Percentiles rank a stretch among this genome's conserved stretches.
Conservation (phyloP, 2,797 vertebrate genomes). For the Xiphophorus birchmanni region DNA sequence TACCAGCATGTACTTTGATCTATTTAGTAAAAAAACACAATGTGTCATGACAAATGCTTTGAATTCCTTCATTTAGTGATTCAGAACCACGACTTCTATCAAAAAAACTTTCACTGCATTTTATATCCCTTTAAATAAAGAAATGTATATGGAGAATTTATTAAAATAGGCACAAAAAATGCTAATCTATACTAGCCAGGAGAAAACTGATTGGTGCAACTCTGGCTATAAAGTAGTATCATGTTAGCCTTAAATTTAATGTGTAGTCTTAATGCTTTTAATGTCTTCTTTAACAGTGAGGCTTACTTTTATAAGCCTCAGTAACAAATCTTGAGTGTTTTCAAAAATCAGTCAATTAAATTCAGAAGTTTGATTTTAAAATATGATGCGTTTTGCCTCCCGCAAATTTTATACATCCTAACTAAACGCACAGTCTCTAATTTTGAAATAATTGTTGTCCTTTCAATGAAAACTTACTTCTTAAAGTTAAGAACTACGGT, state of each 20-base stretch:
- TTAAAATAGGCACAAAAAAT: not conserved
- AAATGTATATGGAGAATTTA: not conserved
- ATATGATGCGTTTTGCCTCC: not conserved
- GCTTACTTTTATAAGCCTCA: not conserved
- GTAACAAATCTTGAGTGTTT: not conserved
- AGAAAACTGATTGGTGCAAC: not conserved
- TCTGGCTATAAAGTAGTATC: not conserved
- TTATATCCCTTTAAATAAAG: not conserved
- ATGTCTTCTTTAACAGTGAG: not conserved
- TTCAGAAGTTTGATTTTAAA: not conserved
- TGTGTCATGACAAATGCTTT: not conserved
- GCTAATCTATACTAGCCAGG: not conserved
- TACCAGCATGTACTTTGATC: not conserved
- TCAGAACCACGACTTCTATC: not conserved
- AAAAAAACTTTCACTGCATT: not conserved
- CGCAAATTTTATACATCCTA: conserved; percentile 13
- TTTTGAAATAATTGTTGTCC: not conserved
- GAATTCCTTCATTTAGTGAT: not conserved
- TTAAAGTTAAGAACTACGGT: too few species aligned
- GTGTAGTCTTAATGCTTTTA: not conserved
- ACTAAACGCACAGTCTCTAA: not conserved
- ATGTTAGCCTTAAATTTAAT: not conserved
- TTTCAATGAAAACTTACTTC: not conserved
- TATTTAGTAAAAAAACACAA: not conserved
- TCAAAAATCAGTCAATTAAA: not conserved